Evolutionary conservation across 1,140 invertebrate genomes (phyloP), one percentile per base, ranked within the genome.

Genomic region (Aphaenogaster ashmeadi): DNA sequence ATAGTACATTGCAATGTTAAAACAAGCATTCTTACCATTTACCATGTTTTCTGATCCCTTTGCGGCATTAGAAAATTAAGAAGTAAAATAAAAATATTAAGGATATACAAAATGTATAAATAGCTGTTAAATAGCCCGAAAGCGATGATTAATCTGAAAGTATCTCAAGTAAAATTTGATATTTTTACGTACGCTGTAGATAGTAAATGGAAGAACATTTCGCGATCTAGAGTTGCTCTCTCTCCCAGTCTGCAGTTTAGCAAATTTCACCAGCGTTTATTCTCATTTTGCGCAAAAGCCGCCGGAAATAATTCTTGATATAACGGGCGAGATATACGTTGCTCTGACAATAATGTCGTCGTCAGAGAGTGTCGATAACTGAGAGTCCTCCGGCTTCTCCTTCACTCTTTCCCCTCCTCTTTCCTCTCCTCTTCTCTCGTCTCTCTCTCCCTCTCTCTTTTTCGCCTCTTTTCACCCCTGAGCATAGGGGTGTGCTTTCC

Each of bases 401-500:
- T 64, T 66, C 62, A 56, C 50, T 72, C 81, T 58, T 80, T 77
- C n/a, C 58, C 15, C 86, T 27, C 21, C 2, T 27, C 54, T 9
- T 47, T 38, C 15, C 50, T 56, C 64, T 80, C 18, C 56, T 33
- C 41, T 52, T 50, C 50, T 78, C 38, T 78, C 36, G 21, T 47
- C 0, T 47, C 50, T 38, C 18, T 64, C 74, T 66, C 66, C 44
- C 64, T 67, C 15, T 60, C 69, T 66, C 36, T 64, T 72, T 60
- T 72, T 71, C 5, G 36, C 50, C 67, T 38, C 50, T 75, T 75
- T 66, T 56, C 41, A 80, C 47, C 86, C 54, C 66, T 60, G 44
- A 58, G 71, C 71, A 18, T 33, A 84, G 91, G 88, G 90, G 86
- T 91, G 90, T 87, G 91, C 87, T 83, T 85, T 69, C 78, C 90